These are phyloP conservation scores for Lampris incognitus DNA, from an alignment of 2,113 vertebrate genomes.

Conservation along the genomic window DNA sequence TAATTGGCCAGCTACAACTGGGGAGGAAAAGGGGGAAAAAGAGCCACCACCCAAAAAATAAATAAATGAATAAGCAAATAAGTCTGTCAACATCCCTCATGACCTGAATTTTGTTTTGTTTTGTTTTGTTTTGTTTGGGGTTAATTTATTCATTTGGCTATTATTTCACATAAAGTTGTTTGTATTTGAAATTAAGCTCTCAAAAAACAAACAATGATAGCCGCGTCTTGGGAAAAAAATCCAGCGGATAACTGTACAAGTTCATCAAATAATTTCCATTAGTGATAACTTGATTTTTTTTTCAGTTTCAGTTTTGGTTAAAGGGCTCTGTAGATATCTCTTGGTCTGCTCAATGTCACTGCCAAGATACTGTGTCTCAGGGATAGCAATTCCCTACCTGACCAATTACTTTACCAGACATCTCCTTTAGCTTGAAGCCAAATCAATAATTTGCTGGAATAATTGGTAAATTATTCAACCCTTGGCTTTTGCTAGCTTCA, in stretches of 20 bases:
- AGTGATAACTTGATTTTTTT: neutral
- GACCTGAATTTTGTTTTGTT: too few relatives aligned
- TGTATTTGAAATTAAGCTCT: neutral
- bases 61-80: too few relatives aligned
- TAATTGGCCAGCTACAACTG: too few relatives aligned
- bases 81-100: too few relatives aligned
- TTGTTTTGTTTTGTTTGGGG: too few relatives aligned
- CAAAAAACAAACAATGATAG: neutral
- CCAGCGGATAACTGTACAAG: slow-evolving; percentile 20
- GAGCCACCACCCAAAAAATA: too few relatives aligned
- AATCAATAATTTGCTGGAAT: slow-evolving; percentile 16
- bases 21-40: too few relatives aligned
- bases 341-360: neutral
- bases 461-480: slow-evolving; percentile 25
- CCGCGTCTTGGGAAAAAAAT: slow-evolving; percentile 1
- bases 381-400: neutral
- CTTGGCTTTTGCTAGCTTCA: too few relatives aligned
- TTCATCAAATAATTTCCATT: slow-evolving; percentile 33
- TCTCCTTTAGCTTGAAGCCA: slow-evolving; percentile 9
- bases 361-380: slow-evolving; percentile 25
- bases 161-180: too few relatives aligned
- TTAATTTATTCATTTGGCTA: too few relatives aligned
- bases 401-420: slow-evolving; percentile 3
- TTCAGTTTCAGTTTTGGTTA: neutral
- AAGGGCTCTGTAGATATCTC: neutral